Conservation (phyloP, 2,888 invertebrate species). For the Tipula lateralis region DNA sequence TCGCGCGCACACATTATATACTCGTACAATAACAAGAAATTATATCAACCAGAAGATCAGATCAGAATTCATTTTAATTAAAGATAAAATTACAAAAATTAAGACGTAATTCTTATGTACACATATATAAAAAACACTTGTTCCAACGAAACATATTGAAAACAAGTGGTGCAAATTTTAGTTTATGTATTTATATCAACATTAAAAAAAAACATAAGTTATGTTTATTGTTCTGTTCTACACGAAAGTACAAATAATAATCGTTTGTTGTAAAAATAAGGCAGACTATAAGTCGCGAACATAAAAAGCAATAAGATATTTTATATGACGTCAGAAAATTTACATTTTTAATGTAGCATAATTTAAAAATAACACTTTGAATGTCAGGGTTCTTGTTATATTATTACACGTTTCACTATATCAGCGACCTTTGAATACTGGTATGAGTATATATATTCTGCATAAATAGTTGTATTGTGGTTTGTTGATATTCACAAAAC, state of each 20-base stretch:
- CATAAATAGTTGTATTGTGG: no score
- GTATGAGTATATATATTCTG: no score
- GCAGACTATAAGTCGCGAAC: not conserved
- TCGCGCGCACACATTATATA: not conserved
- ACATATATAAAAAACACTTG: not conserved
- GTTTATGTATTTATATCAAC: not conserved
- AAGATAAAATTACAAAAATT: not conserved
- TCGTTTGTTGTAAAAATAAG: not conserved
- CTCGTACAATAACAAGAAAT: not conserved
- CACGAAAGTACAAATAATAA: not conserved
- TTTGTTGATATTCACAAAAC: not conserved
- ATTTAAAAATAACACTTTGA: not conserved
- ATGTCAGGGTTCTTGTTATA: not conserved
- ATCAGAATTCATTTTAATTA: not conserved
- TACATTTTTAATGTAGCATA: not conserved
- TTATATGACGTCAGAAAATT: not conserved
- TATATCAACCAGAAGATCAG: not conserved
- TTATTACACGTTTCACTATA: not conserved
- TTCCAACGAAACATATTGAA: not conserved
- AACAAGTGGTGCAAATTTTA: not conserved
- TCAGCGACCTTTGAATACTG: not conserved
- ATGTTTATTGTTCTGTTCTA: not conserved
- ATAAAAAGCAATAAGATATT: not conserved
- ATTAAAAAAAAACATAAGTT: not conserved
- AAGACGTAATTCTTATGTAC: not conserved